Percentiles rank a stretch among this genome's conserved stretches.
Conservation (phyloP, 2,888 invertebrate genomes). For the Theristus sp. region DNA sequence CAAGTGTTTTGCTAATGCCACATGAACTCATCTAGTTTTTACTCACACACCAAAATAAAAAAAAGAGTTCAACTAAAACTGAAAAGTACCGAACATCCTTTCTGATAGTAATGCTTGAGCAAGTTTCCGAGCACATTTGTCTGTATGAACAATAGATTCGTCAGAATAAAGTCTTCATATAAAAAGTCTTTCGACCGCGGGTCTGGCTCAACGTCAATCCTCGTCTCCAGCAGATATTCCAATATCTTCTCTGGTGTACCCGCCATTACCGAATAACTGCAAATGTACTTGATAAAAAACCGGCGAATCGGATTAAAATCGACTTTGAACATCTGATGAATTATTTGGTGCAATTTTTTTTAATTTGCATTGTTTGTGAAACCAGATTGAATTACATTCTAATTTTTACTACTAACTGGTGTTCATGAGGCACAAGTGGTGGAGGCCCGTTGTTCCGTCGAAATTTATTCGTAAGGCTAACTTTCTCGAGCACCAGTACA, state of each 20-base stretch:
- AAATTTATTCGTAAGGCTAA: constrained; percentile 13
- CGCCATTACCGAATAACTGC: constrained; percentile 64
- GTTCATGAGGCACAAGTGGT: not conserved
- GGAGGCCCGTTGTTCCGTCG: not conserved
- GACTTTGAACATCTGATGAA: too few species aligned
- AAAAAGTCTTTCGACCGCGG: constrained; percentile 33
- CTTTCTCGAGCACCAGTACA: constrained; percentile 55
- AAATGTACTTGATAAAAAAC: not conserved
- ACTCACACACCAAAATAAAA: too few species aligned
- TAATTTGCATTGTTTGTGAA: too few species aligned
- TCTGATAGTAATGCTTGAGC: constrained; percentile 22
- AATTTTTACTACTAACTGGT: not conserved
- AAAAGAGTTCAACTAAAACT: too few species aligned
- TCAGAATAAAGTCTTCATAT: constrained; percentile 60
- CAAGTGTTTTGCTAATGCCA: too few species aligned
- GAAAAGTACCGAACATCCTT: constrained; percentile 11
- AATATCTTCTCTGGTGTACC: constrained; percentile 67
- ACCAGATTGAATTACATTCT: too few species aligned
- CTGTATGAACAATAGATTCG: constrained; percentile 63
- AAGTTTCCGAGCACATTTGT: constrained; percentile 47
- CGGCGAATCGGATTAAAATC: too few species aligned
- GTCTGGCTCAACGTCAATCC: constrained; percentile 36
- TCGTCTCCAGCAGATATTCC: constrained; percentile 60
- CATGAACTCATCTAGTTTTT: too few species aligned
- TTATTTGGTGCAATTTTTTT: too few species aligned